phyloP scores from a whole-genome alignment of 2,888 invertebrate species.

The Folsomia candida region DNA sequence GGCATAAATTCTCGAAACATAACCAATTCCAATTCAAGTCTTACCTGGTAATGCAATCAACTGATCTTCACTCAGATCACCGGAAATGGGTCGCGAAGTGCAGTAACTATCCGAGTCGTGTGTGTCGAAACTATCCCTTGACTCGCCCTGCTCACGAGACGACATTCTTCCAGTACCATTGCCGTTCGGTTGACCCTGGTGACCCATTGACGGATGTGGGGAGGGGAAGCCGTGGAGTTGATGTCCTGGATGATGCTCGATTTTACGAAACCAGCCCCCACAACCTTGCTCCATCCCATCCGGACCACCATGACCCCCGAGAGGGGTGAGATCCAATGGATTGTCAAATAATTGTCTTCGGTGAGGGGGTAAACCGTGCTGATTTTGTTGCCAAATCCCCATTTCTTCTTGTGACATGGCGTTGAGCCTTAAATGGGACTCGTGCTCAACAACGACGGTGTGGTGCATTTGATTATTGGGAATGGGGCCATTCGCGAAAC shows the following conservation, averaged over 20 bases:
- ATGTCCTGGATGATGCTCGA: slow-evolving; percentile 6
- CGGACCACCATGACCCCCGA: background rate
- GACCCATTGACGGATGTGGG: slow-evolving; percentile 5
- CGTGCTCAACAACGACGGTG: slow-evolving; percentile 31
- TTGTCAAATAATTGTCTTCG: slow-evolving; percentile 10
- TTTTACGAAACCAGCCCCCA: background rate
- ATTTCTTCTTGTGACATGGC: slow-evolving; percentile 45
- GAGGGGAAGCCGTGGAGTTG: background rate
- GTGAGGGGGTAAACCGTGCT: slow-evolving; percentile 18
- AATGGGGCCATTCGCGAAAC: slow-evolving; percentile 36
- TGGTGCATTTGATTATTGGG: slow-evolving; percentile 26
- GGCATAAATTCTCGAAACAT: too few relatives aligned
- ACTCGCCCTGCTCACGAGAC: slow-evolving; percentile 25
- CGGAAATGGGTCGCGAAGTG: background rate
- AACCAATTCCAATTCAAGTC: background rate
- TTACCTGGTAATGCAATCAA: slow-evolving; percentile 25
- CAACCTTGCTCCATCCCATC: background rate
- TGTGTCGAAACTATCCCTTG: slow-evolving; percentile 17
- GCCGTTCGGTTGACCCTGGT: background rate
- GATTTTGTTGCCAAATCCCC: slow-evolving; percentile 38
- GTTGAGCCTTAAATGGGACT: slow-evolving; percentile 24
- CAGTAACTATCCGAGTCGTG: slow-evolving; percentile 15
- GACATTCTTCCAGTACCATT: slow-evolving; percentile 5
- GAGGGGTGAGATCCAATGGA: slow-evolving; percentile 20
- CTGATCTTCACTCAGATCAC: slow-evolving; percentile 31